Evolutionary conservation across 2,888 invertebrate species (phyloP).

Genomic region (Meteorus colon): DNA sequence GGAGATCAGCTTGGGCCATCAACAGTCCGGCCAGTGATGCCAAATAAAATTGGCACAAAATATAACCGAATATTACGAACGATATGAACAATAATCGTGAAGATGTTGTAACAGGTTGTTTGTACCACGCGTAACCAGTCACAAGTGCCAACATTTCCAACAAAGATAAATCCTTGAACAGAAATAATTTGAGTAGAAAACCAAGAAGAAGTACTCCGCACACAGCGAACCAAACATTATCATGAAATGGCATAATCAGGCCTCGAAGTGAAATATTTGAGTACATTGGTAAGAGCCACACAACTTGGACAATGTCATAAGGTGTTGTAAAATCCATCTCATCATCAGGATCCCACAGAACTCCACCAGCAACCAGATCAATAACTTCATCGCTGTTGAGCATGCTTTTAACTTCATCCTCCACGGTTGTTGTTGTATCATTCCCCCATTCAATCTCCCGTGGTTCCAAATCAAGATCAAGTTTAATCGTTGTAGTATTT

Average conservation of each 20-base stretch:
- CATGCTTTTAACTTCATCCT: conserved; percentile 37
- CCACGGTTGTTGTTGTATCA: conserved; percentile 31
- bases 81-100: conserved; percentile 61
- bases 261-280: conserved; percentile 59
- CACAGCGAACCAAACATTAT: conserved; percentile 61
- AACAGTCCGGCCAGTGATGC: conserved; percentile 65
- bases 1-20: conserved; percentile 55
- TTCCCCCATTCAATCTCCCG: conserved; percentile 45
- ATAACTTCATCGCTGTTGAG: conserved; percentile 36
- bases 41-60: conserved; percentile 65
- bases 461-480: conserved; percentile 38
- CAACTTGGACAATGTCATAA: conserved; percentile 55
- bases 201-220: conserved; percentile 54
- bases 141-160: conserved; percentile 60
- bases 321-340: conserved; percentile 53
- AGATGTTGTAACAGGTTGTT: conserved; percentile 57
- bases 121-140: conserved; percentile 55
- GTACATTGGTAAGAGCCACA: conserved; percentile 59
- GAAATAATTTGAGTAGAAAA: conserved; percentile 51
- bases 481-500: conserved; percentile 28
- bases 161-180: conserved; percentile 56
- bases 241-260: conserved; percentile 59
- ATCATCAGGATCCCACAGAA: conserved; percentile 46
- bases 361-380: conserved; percentile 59
- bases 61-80: conserved; percentile 63